Conservation (phyloP, 2,888 invertebrate species). For the Euspilapteryx auroguttella region DNA sequence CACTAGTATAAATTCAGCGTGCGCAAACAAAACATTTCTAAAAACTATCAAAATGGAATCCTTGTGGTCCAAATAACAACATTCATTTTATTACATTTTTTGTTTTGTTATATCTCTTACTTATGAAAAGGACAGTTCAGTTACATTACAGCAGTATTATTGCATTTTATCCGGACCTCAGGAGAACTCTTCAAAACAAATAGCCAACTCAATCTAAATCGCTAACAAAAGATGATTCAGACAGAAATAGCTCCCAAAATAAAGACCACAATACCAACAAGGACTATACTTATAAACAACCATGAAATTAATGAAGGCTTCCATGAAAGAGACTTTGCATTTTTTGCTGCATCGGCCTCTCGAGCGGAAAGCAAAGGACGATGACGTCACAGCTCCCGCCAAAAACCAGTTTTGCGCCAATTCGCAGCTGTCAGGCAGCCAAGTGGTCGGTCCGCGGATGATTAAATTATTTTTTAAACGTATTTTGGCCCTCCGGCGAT, state of each 20-base stretch:
- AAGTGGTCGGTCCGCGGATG: conserved; percentile 12
- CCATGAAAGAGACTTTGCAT: conserved; percentile 21
- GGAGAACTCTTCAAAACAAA: too few relatives aligned
- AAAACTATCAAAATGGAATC: too few relatives aligned
- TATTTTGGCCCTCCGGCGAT: too few relatives aligned
- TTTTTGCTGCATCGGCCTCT: conserved; percentile 25
- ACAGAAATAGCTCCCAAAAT: too few relatives aligned
- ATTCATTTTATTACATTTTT: too few relatives aligned
- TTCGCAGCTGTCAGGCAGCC: conserved; percentile 50
- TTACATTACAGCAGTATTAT: too few relatives aligned
- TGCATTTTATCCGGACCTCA: too few relatives aligned
- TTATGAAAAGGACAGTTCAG: too few relatives aligned
- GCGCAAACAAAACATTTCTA: too few relatives aligned
- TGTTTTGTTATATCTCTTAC: too few relatives aligned
- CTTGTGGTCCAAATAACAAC: too few relatives aligned
- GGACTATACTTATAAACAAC: conserved; percentile 21
- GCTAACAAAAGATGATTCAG: background rate
- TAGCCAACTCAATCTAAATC: conserved; percentile 1
- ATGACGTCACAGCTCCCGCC: conserved; percentile 44
- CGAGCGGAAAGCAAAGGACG: conserved; percentile 39
- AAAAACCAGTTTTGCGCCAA: conserved; percentile 53
- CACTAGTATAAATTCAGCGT: too few relatives aligned
- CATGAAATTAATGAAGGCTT: conserved; percentile 28
- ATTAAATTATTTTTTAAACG: conserved; percentile 7
- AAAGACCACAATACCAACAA: conserved; percentile 6